These are phyloP conservation scores for Drosophila paulistorum DNA, from an alignment of 1,140 invertebrate genomes.

Conservation along the genomic window DNA sequence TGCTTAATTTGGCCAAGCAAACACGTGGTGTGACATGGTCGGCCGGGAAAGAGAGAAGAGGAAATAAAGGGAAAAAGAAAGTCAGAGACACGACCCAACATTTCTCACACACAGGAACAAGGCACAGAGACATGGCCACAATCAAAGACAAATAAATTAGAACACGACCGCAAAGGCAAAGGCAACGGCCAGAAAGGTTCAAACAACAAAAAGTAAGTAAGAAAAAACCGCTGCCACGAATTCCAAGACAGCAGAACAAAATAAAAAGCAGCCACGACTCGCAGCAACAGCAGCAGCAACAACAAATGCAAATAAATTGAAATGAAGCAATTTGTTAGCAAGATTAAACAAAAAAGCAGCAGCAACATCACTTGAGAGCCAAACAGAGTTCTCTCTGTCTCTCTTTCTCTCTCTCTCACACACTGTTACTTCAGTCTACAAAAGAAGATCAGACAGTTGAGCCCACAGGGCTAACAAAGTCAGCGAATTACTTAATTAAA, in stretches of 20 bases:
- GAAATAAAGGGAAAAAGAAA: conserved; percentile 36
- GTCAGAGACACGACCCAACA: conserved; percentile 61
- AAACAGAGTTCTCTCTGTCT: too few relatives aligned
- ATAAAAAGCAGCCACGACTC: conserved; percentile 38
- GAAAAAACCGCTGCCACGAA: conserved; percentile 66
- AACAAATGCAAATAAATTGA: conserved; percentile 81
- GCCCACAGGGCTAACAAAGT: conserved; percentile 71
- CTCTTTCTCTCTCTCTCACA: too few relatives aligned
- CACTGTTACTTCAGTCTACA: conserved; percentile 16
- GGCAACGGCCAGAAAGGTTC: conserved; percentile 46
- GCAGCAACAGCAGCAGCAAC: conserved; percentile 27
- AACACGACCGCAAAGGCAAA: conserved; percentile 69
- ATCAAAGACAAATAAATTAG: conserved; percentile 82
- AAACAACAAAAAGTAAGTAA: conserved; percentile 17
- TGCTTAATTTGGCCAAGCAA: conserved; percentile 64
- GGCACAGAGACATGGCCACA: conserved; percentile 65
- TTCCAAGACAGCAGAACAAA: conserved; percentile 26
- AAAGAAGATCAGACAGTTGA: conserved; percentile 63
- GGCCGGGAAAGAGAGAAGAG: not conserved
- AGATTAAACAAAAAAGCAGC: conserved; percentile 68
- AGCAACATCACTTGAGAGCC: not conserved
- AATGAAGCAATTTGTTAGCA: conserved; percentile 81
- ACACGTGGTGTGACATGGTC: conserved; percentile 8
- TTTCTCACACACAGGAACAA: conserved; percentile 45
- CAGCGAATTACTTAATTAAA: conserved; percentile 82